Conservation (phyloP, 2,797 vertebrate genomes). For the Artibeus jamaicensis region DNA sequence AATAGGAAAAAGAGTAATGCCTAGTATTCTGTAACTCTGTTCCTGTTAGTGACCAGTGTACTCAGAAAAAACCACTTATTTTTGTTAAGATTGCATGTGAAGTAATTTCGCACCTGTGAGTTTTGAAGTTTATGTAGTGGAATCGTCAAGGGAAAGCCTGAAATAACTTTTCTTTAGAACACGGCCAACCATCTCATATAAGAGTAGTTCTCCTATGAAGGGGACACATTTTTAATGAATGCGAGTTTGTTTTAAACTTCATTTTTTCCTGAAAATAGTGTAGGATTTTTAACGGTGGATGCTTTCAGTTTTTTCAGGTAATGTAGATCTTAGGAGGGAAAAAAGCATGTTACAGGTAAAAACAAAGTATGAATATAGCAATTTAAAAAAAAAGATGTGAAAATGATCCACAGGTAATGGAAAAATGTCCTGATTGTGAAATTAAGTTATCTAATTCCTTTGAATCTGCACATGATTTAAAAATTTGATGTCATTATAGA, state of each 20-base stretch:
- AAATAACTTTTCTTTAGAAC: constrained; percentile 59
- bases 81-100: constrained; percentile 27
- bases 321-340: not conserved
- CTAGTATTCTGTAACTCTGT: not conserved
- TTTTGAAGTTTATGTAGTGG: constrained; percentile 40
- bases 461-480: constrained; percentile 8
- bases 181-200: not conserved
- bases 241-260: constrained; percentile 4
- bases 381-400: constrained; percentile 34
- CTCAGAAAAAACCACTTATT: constrained; percentile 25
- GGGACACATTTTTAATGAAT: constrained; percentile 61
- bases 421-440: not conserved
- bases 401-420: not conserved
- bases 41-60: not conserved
- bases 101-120: constrained; percentile 59
- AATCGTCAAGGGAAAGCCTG: constrained; percentile 14
- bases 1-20: not conserved
- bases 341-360: not conserved
- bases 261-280: constrained; percentile 42
- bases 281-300: constrained; percentile 42
- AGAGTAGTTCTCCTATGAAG: constrained; percentile 35
- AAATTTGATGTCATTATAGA: not conserved
- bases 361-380: not conserved
- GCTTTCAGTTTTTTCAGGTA: constrained; percentile 36
- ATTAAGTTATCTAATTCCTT: not conserved